Conservation (phyloP, 2,113 vertebrate genomes). For the Myrmecophaga tridactyla region DNA sequence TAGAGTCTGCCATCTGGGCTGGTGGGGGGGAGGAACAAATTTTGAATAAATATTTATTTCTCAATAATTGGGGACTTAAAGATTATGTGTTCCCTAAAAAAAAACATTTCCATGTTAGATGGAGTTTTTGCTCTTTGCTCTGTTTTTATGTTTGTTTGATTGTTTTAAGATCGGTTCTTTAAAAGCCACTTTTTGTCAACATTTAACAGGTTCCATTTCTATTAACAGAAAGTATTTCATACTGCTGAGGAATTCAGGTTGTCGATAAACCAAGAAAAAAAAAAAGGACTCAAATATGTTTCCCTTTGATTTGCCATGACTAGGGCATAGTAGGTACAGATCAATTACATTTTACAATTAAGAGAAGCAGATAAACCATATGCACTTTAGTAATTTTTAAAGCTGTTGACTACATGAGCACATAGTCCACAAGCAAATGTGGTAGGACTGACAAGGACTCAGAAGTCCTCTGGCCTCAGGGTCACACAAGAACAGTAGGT, state of each 20-base stretch:
- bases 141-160: too few relatives aligned
- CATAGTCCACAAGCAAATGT: background rate
- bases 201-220: conserved; percentile 39
- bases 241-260: background rate
- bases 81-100: conserved; percentile 29
- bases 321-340: background rate
- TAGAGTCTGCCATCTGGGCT: background rate
- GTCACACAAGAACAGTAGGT: fast-evolving
- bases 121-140: background rate
- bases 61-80: conserved; percentile 30
- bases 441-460: background rate
- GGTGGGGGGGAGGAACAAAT: background rate
- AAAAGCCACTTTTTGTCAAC: conserved; percentile 31
- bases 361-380: background rate
- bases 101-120: conserved; percentile 32
- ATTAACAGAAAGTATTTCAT: conserved; percentile 1
- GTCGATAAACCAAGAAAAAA: background rate
- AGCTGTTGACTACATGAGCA: background rate
- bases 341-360: background rate
- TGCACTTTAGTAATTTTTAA: background rate
- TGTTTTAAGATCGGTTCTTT: conserved; percentile 16
- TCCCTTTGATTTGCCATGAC: background rate
- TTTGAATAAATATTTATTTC: conserved; percentile 46
- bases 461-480: background rate
- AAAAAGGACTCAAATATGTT: background rate